Conservation (phyloP, 2,113 vertebrate genomes). For the Nematolebias whitei region DNA sequence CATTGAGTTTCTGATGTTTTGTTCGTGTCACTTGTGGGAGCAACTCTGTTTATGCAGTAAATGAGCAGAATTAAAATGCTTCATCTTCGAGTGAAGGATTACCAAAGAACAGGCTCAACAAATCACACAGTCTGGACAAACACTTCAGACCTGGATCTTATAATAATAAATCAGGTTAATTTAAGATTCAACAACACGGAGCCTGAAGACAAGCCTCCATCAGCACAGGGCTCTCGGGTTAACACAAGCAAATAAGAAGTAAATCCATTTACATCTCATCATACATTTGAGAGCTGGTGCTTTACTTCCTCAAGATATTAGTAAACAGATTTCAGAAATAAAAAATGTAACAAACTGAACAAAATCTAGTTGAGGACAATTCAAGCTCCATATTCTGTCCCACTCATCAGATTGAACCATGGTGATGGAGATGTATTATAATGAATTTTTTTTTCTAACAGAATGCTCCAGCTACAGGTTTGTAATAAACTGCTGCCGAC, state of each 20-base stretch:
- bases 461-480: no score
- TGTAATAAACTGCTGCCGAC: no score
- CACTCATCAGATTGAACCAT: not conserved
- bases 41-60: no score
- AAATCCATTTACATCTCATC: conserved; percentile 1
- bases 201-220: not conserved
- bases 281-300: not conserved
- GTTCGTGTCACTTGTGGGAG: no score
- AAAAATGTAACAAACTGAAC: not conserved
- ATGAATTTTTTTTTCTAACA: not conserved
- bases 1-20: no score
- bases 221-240: not conserved
- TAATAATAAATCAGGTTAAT: not conserved
- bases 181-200: not conserved
- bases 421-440: not conserved
- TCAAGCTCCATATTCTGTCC: not conserved
- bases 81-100: not conserved
- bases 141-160: not conserved
- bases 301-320: not conserved
- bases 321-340: not conserved
- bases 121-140: not conserved
- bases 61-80: not conserved
- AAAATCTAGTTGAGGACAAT: not conserved
- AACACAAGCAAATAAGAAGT: not conserved
- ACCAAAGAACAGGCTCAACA: not conserved